Evolutionary conservation across 2,888 invertebrate genomes (phyloP).

Genomic region (Plebejus argus): DNA sequence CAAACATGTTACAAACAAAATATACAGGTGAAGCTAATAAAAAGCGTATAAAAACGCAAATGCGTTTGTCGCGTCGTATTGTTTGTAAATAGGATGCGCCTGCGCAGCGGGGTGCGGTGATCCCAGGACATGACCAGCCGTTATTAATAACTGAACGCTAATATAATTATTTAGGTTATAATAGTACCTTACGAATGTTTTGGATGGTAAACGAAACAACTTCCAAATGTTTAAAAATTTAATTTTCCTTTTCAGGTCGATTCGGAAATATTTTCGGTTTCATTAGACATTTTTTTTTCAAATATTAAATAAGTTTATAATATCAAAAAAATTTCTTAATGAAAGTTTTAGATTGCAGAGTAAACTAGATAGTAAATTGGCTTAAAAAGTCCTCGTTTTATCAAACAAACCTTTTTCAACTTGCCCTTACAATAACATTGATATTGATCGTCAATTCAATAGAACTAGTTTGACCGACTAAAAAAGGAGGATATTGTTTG

Average conservation of each 20-base stretch:
- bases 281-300: no score
- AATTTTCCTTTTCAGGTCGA: neutral
- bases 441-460: slow-evolving; percentile 47
- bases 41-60: slow-evolving; percentile 46
- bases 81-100: slow-evolving; percentile 68
- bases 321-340: neutral
- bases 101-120: slow-evolving; percentile 59
- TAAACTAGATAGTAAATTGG: slow-evolving; percentile 1
- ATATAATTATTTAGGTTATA: neutral
- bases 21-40: no score
- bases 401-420: slow-evolving; percentile 25
- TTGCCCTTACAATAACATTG: slow-evolving; percentile 25
- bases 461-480: slow-evolving; percentile 62
- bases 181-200: neutral
- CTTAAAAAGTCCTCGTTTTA: neutral
- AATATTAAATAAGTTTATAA: neutral
- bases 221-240: no score
- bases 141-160: slow-evolving; percentile 14
- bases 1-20: no score
- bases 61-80: slow-evolving; percentile 55
- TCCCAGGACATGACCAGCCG: slow-evolving; percentile 40
- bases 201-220: no score
- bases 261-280: neutral
- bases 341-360: neutral
- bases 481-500: slow-evolving; percentile 58